A percentile compares a stretch with the other conserved stretches of the same genome.
These are phyloP conservation scores for Vulpes ferrilata DNA, from an alignment of 2,113 vertebrate genomes.

Conservation along the genomic window DNA sequence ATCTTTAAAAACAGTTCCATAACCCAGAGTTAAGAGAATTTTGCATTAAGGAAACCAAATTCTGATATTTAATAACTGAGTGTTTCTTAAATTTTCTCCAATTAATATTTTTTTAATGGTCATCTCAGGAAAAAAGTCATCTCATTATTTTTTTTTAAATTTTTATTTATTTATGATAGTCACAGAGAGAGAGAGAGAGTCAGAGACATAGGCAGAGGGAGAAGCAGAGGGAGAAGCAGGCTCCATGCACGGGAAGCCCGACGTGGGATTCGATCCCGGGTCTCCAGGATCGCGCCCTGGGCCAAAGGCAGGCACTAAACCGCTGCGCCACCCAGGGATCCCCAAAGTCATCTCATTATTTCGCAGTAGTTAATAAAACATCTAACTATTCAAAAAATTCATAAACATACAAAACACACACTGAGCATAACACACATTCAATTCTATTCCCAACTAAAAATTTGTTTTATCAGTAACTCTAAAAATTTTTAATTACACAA, in stretches of 20 bases:
- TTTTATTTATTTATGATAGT: no score
- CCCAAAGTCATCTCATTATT: background rate
- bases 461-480: background rate
- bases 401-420: background rate
- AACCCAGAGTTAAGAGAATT: background rate
- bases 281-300: no score
- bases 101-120: slow-evolving; percentile 31
- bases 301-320: no score
- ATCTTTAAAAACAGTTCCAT: background rate
- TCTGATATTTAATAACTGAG: slow-evolving; percentile 9
- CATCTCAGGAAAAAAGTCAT: background rate
- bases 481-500: background rate
- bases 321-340: no score
- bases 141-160: background rate
- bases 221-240: no score
- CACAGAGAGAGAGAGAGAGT: no score
- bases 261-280: no score
- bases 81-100: background rate
- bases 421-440: background rate
- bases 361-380: slow-evolving; percentile 22
- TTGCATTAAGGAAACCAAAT: background rate
- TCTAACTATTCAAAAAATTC: background rate
- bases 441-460: slow-evolving; percentile 3
- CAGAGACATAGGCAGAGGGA: no score
- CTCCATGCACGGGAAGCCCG: no score